Evolutionary conservation across 2,888 invertebrate genomes (phyloP), one percentile per base, ranked within the genome.

Genomic region (Ditylenchus weischeri): DNA sequence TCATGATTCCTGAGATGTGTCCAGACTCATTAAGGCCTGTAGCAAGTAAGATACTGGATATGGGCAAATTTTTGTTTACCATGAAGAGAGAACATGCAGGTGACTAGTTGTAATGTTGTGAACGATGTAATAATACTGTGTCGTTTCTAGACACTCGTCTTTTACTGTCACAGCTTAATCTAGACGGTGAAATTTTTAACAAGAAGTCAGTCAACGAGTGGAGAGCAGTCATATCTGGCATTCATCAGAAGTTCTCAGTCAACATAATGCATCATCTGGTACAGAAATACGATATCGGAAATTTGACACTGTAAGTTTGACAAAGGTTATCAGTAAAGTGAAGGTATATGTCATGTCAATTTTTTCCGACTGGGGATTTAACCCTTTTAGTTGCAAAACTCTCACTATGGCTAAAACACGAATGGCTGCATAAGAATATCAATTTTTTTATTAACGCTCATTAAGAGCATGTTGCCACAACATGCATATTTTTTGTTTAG

Each of bases 61-160:
- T 65, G 48, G 68, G 68, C 21, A 50, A 54, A 51, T 68, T 58
- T 21, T 67, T 68, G 49, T 68, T 38, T 47, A 68, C 66, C 29
- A 67, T 68, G 66, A 48, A 61, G 38, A 23, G 19, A 23, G 65
- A 68, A 23, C 43, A 59, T 29, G 66, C 66, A 43, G 67, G 67
- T 67, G 19, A 64, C 13, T 43, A 43, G 8, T 43, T 43, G 8
- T 43, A n/a, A n/a, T 43, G 43, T 6, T 43, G 43, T 43, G 1
- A 13, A 1, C 43, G 11, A 8, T 13, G 43, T 43, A n/a, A n/a
- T n/a, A n/a, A n/a, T n/a, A n/a, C 8, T 10, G 3, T 15, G 15
- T 43, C 43, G 8, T 43, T 63, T 65, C 58, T 38, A 65, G 65
- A 65, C 38, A 47, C 48, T 8, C 47, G 47, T 38, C 57, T 59